Evolutionary conservation across 2,113 vertebrate species (phyloP).

Genomic region (Callipepla californica): DNA sequence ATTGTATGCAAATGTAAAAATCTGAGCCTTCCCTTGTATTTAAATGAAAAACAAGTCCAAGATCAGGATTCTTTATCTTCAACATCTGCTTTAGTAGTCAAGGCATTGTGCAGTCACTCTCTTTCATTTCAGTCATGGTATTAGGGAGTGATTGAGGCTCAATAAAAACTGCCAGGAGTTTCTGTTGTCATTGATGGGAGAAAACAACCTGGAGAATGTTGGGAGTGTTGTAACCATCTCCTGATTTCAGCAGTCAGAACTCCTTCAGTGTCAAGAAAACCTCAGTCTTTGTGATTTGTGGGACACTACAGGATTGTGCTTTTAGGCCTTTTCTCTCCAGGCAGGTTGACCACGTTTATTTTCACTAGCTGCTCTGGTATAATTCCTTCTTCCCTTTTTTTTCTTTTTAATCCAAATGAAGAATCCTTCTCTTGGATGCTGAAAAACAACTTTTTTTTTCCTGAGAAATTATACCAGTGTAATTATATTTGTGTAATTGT

Average conservation of each 20-base stretch:
- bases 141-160: conserved; percentile 54
- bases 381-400: neutral
- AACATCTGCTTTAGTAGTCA: neutral
- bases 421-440: neutral
- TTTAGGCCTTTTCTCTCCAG: neutral
- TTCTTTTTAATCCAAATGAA: neutral
- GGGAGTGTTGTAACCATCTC: neutral
- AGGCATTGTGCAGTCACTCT: neutral
- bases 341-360: neutral
- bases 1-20: neutral
- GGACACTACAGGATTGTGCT: rapidly evolving
- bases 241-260: neutral
- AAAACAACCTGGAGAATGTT: conserved; percentile 31
- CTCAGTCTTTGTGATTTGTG: neutral
- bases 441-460: neutral
- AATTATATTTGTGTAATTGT: conserved; percentile 34
- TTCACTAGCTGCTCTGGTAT: neutral
- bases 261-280: neutral
- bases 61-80: neutral
- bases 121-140: neutral
- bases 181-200: conserved; percentile 49
- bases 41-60: neutral
- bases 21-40: neutral
- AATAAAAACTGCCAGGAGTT: conserved; percentile 54
- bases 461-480: neutral